Evolutionary conservation across 2,888 invertebrate species (phyloP), one percentile per base, ranked within the genome.

Genomic region (Aleiodes testaceus): DNA sequence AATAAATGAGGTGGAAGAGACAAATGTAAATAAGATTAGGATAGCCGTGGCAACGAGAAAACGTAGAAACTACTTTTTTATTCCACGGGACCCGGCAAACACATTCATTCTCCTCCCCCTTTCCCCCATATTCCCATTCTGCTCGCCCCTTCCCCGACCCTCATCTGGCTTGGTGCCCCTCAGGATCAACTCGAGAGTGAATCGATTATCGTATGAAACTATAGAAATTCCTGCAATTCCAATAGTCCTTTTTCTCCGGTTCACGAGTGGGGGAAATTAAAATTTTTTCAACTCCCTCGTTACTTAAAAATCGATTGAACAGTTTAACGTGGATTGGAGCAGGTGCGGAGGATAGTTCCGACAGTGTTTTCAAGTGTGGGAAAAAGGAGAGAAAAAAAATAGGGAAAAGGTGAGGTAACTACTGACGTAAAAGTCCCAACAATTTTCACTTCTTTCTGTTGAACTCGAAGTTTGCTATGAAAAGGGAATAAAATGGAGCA

Each of bases 11-110:
- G 67, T 61, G 63, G 61, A 72, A 75, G 59, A 70, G 49, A 61
- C 18, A 71, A 71, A 69, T 74, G 70, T 75, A 72, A 72, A 75
- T 72, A 72, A 70, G 70, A 70, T 74, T 75, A 72, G 71, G 72
- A 69, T 53, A 18, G 55, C 63, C 67, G 61, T 53, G 18, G 65
- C 50, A 26, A 64, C 49, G 52, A 42, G 55, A 42, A 59, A 49
- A 71, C 59, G 47, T 14, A 50, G 68, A 50, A 59, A 65, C 70
- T 59, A 63, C 65, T 53, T 63, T 53, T 59, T 59, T 66, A 44
- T 69, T 65, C 65, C 52, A 59, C 65, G 66, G 16, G 67, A 73
- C 67, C 53, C 69, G 64, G 73, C 69, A 73, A 69, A 73, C 72
- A 72, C 69, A 72, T 72, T 47, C 67, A 73, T 73, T 73, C 71